A percentile compares a stretch with the other conserved stretches of the same genome.
These are phyloP conservation scores for Acanthiza pusilla DNA, from an alignment of 2,797 vertebrate genomes.

Conservation along the genomic window DNA sequence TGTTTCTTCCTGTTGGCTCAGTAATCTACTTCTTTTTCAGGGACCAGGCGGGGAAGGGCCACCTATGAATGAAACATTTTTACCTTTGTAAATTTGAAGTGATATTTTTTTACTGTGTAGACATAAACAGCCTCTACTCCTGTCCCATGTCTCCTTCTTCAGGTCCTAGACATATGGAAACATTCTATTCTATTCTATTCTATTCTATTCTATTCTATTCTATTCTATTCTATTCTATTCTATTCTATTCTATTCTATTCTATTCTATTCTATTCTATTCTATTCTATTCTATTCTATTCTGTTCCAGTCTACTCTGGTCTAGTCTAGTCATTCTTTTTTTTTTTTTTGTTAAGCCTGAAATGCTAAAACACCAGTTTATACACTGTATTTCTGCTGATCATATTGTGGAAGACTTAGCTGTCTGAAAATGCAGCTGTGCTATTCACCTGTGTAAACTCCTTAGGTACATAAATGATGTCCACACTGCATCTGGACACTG, in stretches of 20 bases:
- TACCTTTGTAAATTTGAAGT: neutral
- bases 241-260: neutral
- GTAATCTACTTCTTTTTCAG: neutral
- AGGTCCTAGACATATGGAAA: neutral
- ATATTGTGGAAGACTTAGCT: neutral
- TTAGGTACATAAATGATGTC: neutral
- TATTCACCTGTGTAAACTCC: neutral
- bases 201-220: too few relatives aligned
- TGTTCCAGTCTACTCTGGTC: too few relatives aligned
- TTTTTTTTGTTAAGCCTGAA: neutral
- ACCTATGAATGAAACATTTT: neutral
- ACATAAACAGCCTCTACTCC: neutral
- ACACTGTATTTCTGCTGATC: neutral
- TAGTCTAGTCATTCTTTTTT: neutral
- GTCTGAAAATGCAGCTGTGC: neutral
- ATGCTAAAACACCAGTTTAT: neutral
- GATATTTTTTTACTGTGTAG: conserved; percentile 14
- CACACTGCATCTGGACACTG: neutral
- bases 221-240: too few relatives aligned
- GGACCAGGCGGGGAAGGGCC: neutral
- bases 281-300: too few relatives aligned
- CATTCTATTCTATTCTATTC: neutral
- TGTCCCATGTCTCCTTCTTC: neutral
- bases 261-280: too few relatives aligned
- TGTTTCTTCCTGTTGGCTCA: neutral